phyloP scores from a whole-genome alignment of 2,113 vertebrate species.

The Ceratotherium simum region DNA sequence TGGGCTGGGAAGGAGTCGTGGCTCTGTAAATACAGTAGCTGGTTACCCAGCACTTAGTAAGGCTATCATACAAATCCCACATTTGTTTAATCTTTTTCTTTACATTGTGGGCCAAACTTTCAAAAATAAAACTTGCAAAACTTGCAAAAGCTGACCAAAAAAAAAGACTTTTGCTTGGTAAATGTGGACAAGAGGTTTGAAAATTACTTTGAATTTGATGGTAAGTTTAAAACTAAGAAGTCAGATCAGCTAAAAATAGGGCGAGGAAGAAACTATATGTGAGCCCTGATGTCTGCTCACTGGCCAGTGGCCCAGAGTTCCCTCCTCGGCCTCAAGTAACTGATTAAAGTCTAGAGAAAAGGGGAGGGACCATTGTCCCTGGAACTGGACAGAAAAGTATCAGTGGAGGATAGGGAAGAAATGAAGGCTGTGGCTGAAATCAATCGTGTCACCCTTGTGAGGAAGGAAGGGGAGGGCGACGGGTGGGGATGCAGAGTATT shows the following conservation, averaged over 20 bases:
- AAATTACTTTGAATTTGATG: neutral
- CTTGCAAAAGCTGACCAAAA: neutral
- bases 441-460: neutral
- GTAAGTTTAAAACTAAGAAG: conserved; percentile 19
- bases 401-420: neutral
- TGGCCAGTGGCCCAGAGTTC: neutral
- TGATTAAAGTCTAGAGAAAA: neutral
- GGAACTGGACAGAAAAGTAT: neutral
- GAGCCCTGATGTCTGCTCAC: neutral
- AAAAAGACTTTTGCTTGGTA: neutral
- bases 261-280: neutral
- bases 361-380: no score
- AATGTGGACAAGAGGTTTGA: neutral
- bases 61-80: neutral
- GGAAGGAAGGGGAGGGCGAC: neutral
- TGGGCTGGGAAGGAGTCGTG: neutral
- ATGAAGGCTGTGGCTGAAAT: neutral
- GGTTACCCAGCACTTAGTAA: neutral
- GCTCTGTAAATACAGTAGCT: neutral
- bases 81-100: neutral
- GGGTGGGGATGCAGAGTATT: no score
- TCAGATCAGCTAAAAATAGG: neutral
- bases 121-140: neutral
- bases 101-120: neutral
- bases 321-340: neutral